phyloP scores from a whole-genome alignment of 1,140 invertebrate genomes.

The Drosophila dunni region DNA sequence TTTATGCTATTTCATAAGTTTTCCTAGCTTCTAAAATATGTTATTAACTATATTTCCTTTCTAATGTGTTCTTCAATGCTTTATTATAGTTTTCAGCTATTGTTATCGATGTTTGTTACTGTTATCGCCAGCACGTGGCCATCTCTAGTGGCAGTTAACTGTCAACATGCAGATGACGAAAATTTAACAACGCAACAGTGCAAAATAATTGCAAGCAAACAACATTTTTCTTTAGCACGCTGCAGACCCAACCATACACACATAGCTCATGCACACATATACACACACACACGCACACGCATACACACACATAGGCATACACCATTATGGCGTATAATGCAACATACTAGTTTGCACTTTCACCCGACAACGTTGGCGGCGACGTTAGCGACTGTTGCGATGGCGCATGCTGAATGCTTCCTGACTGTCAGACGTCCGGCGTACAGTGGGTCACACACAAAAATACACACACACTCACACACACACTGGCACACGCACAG shows the following conservation, averaged over 20 bases:
- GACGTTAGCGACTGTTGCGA: slow-evolving; percentile 11
- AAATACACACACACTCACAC: slow-evolving; percentile 11
- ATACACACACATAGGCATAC: slow-evolving; percentile 12
- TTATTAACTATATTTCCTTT: too few relatives aligned
- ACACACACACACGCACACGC: slow-evolving; percentile 6
- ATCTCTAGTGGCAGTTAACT: slow-evolving; percentile 33
- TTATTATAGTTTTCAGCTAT: too few relatives aligned
- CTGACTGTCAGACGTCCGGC: slow-evolving; percentile 42
- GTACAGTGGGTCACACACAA: slow-evolving; percentile 41
- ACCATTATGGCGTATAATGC: slow-evolving; percentile 44
- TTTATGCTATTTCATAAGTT: too few relatives aligned
- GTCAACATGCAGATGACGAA: slow-evolving; percentile 53
- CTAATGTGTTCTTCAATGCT: too few relatives aligned
- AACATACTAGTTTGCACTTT: slow-evolving; percentile 57
- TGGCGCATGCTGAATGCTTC: slow-evolving; percentile 49
- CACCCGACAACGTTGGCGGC: slow-evolving; percentile 31
- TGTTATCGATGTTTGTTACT: not conserved
- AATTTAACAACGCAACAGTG: slow-evolving; percentile 63
- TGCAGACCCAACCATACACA: slow-evolving; percentile 21
- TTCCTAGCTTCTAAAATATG: too few relatives aligned
- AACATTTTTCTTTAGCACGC: slow-evolving; percentile 58
- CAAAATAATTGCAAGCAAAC: slow-evolving; percentile 68
- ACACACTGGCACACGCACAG: slow-evolving; percentile 1
- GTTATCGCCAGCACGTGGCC: not conserved
- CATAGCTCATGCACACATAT: not conserved